phyloP scores from a whole-genome alignment of 2,797 vertebrate species.

The Naso thynnoides region DNA sequence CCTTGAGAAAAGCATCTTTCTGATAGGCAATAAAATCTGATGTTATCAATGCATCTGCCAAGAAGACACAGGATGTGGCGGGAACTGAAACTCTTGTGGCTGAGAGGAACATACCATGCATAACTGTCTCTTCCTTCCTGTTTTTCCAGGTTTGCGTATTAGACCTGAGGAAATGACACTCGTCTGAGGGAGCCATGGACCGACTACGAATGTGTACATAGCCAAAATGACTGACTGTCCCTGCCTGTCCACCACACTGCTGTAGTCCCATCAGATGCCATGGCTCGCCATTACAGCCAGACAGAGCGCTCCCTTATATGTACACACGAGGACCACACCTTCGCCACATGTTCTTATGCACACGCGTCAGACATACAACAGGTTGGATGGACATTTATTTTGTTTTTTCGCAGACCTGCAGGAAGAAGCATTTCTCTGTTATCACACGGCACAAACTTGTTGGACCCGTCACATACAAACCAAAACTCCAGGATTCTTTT shows the following conservation, averaged over 20 bases:
- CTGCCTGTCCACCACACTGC: constrained; percentile 93
- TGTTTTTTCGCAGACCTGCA: constrained; percentile 51
- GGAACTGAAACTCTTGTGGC: not conserved
- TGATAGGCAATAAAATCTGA: not conserved
- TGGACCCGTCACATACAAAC: constrained; percentile 79
- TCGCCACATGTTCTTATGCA: constrained; percentile 30
- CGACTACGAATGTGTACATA: constrained; percentile 99
- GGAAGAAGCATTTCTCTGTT: constrained; percentile 35
- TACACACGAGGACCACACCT: constrained; percentile 81
- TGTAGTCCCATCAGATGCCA: constrained; percentile 93
- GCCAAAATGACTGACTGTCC: constrained; percentile 98
- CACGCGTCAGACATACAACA: constrained; percentile 74
- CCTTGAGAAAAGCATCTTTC: no score
- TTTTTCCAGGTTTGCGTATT: constrained; percentile 95
- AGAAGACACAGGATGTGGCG: not conserved
- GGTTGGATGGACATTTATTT: constrained; percentile 60
- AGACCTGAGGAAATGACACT: constrained; percentile 99
- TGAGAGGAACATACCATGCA: rapidly evolving
- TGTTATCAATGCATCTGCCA: no score
- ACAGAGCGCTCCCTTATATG: constrained; percentile 22
- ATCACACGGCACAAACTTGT: constrained; percentile 42
- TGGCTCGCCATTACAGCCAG: constrained; percentile 90
- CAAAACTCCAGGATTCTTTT: constrained; percentile 80
- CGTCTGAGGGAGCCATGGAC: constrained; percentile 94
- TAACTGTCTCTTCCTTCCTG: constrained; percentile 6